Base-by-base conservation (phyloP, 2,797 vertebrate species). In the Sebastolobus alascanus region DNA sequence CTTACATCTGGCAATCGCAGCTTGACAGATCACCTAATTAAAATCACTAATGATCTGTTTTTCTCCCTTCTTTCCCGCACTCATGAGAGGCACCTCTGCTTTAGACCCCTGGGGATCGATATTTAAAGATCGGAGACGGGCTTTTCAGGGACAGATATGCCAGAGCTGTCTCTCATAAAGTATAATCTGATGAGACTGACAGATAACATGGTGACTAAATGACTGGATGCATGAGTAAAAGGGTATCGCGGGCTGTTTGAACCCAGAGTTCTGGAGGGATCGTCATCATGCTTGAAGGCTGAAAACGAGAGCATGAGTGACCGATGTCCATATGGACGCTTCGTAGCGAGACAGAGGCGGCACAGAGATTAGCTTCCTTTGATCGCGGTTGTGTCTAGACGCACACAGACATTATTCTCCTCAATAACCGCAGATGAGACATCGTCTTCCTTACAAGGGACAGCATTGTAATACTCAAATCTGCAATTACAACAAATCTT, bases 11-110 rank as follows among this genome's bases (percentile, higher is more conserved):
- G 94, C 89, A 94, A 92, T 95, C 90, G 75, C 89, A 90, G 94
- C 91, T 93, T 95, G 95, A 95, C 93, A 94, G 94, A 96, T 96
- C 94, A 95, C 95, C 95, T 94, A 96, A 95, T 96, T 96, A 96
- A 95, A 96, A 95, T 94, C 91, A 94, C 93, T 95, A 95, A 95
- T 96, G 94, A 96, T 95, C 94, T 94, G 93, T 94, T 95, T 95
- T 93, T 89, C 86, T 90, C 90, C 82, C 85, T 82, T 86, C 85
- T 90, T 93, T 91, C 86, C 90, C 56, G 84, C 87, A 84, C 93
- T 94, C 82, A 61, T 9, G 86, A 92, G 93, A 92, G 91, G 90
- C 91, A 95, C 93, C 93, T 94, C 92, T 83, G 91, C 93, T 90
- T 46, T 83, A 92, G 80, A 88, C 91, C 89, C 89, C 89, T n/a